Evolutionary conservation across 2,113 vertebrate species (phyloP).

Genomic region (Talpa occidentalis): DNA sequence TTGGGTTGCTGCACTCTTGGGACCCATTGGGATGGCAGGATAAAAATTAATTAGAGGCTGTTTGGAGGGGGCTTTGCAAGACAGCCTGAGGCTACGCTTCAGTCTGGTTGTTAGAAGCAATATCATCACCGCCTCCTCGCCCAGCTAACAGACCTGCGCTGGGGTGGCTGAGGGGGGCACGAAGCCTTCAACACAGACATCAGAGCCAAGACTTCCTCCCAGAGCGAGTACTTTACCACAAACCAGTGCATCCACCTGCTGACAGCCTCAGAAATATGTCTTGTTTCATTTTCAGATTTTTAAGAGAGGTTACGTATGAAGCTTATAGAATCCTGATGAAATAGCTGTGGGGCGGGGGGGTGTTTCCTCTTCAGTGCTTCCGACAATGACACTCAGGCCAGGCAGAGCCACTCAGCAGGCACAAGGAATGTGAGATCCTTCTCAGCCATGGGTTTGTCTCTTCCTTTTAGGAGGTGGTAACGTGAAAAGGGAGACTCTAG

Average conservation of each 20-base stretch:
- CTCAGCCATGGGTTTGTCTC: conserved; percentile 1
- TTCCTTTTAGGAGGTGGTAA: neutral
- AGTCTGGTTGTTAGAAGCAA: conserved; percentile 89
- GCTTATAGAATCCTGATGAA: conserved; percentile 83
- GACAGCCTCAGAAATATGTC: conserved; percentile 88
- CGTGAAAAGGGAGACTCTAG: neutral
- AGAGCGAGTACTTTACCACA: conserved; percentile 90
- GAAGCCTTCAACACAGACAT: conserved; percentile 86
- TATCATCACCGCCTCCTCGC: conserved; percentile 85
- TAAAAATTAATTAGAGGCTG: conserved; percentile 92
- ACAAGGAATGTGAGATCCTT: conserved; percentile 50
- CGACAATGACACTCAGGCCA: conserved; percentile 64
- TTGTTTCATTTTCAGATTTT: conserved; percentile 88
- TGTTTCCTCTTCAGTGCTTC: conserved; percentile 4
- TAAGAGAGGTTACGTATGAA: conserved; percentile 81
- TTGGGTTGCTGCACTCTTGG: conserved; percentile 86
- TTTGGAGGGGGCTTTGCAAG: conserved; percentile 90
- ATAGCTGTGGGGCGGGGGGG: conserved; percentile 59
- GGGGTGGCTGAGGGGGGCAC: conserved; percentile 81
- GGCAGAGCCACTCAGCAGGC: conserved; percentile 30
- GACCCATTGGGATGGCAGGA: conserved; percentile 90
- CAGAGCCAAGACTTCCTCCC: conserved; percentile 88
- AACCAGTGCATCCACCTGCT: conserved; percentile 88
- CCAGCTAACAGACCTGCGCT: conserved; percentile 80
- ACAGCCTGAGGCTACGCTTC: conserved; percentile 88